Evolutionary conservation across 2,888 invertebrate species (phyloP).

Genomic region (Agrochola lota): DNA sequence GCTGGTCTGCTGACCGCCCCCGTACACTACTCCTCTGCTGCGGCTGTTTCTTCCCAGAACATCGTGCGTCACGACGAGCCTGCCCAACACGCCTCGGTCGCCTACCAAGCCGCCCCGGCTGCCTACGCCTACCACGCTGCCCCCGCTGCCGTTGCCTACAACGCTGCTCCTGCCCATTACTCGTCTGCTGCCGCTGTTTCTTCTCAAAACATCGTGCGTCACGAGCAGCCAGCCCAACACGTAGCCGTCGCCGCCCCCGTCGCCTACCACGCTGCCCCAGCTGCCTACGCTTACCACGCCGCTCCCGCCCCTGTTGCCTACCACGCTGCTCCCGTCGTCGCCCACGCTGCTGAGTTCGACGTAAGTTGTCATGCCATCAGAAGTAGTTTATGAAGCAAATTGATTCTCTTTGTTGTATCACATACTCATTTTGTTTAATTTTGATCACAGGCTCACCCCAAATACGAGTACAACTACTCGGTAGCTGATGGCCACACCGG

Average conservation of each 20-base stretch:
- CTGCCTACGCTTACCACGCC: neutral
- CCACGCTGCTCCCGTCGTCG: constrained; percentile 79
- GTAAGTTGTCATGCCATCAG: constrained; percentile 13
- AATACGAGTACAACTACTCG: constrained; percentile 87
- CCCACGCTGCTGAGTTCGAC: constrained; percentile 53
- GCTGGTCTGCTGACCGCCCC: constrained; percentile 76
- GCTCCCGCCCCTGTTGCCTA: constrained; percentile 73
- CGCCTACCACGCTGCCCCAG: constrained; percentile 18
- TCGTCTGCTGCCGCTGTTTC: no score
- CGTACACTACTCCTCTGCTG: constrained; percentile 76
- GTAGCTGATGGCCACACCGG: constrained; percentile 88
- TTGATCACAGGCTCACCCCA: constrained; percentile 76
- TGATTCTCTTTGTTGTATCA: no score
- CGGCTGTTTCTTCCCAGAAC: constrained; percentile 79
- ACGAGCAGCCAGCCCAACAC: constrained; percentile 72
- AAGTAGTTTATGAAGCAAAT: neutral
- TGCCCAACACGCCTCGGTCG: constrained; percentile 44
- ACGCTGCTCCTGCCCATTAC: constrained; percentile 75
- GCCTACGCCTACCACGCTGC: neutral
- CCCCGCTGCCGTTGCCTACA: constrained; percentile 75
- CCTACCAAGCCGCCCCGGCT: constrained; percentile 16
- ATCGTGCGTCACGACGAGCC: constrained; percentile 80
- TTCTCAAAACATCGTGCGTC: constrained; percentile 80
- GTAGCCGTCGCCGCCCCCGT: constrained; percentile 51
- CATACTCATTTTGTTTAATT: constrained; percentile 17